These are phyloP conservation scores for Serripes groenlandicus DNA, from an alignment of 2,888 invertebrate genomes.

Conservation along the genomic window DNA sequence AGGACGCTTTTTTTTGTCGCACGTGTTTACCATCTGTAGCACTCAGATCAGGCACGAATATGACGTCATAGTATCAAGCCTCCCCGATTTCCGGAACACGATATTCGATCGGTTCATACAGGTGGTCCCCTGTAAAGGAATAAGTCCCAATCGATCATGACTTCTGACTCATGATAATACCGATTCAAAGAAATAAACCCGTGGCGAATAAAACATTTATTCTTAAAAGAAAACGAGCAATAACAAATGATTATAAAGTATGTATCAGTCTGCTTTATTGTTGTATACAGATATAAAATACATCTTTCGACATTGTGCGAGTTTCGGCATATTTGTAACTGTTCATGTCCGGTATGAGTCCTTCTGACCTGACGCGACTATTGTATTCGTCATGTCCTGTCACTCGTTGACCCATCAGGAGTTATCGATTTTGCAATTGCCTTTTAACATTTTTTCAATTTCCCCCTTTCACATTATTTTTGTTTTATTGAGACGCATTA, in stretches of 20 bases:
- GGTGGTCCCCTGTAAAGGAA: constrained; percentile 6
- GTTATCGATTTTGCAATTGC: constrained; percentile 20
- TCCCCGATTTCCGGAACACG: not conserved
- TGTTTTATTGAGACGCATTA: constrained; percentile 21
- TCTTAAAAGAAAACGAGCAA: too few relatives aligned
- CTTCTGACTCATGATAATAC: constrained; percentile 22
- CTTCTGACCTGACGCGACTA: too few relatives aligned
- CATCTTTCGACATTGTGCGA: too few relatives aligned
- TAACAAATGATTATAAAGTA: too few relatives aligned
- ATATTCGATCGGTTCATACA: not conserved
- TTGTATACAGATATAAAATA: too few relatives aligned
- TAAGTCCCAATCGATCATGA: not conserved
- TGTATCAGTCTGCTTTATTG: too few relatives aligned
- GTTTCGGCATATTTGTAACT: too few relatives aligned
- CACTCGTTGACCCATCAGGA: not conserved
- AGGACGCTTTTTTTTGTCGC: not conserved
- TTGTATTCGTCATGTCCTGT: constrained; percentile 20
- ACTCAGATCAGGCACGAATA: not conserved
- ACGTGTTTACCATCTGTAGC: constrained; percentile 1
- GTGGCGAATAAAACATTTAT: too few relatives aligned
- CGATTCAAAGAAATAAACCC: too few relatives aligned
- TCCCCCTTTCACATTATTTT: constrained; percentile 19
- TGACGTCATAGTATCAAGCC: constrained; percentile 13
- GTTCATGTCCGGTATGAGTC: too few relatives aligned
- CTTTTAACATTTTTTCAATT: constrained; percentile 20